phyloP scores from a whole-genome alignment of 2,113 vertebrate species.

The Bettongia penicillata region DNA sequence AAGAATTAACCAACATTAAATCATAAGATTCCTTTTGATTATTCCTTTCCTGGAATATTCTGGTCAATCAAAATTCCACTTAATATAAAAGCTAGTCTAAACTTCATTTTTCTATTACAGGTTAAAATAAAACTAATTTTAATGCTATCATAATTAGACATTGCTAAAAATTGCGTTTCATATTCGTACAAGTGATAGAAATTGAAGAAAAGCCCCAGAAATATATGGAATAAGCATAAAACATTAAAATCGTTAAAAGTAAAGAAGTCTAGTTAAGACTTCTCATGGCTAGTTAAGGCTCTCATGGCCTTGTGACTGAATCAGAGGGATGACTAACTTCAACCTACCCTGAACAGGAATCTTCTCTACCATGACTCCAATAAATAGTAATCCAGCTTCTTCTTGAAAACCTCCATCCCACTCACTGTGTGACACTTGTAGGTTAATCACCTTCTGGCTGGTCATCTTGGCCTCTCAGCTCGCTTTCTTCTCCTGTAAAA shows the following conservation, averaged over 20 bases:
- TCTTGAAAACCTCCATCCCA: neutral
- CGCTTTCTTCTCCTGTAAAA: neutral
- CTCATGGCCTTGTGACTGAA: neutral
- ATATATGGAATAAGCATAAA: neutral
- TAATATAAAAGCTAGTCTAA: neutral
- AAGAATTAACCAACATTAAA: slow-evolving; percentile 34
- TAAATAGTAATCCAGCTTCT: neutral
- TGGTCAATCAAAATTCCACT: slow-evolving; percentile 26
- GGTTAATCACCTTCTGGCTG: neutral
- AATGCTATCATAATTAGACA: neutral
- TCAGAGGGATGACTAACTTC: neutral
- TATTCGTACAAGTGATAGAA: slow-evolving; percentile 1
- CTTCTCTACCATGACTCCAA: neutral
- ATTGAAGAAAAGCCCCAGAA: neutral
- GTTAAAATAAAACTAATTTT: neutral
- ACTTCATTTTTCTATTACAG: neutral
- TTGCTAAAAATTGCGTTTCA: neutral
- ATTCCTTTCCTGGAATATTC: slow-evolving; percentile 25
- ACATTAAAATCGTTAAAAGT: slow-evolving; percentile 24
- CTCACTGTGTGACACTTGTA: neutral
- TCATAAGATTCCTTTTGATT: slow-evolving; percentile 32
- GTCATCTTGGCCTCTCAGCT: neutral
- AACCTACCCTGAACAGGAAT: neutral
- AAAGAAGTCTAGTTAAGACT: neutral
- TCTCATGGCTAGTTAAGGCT: neutral